Percentiles rank a stretch among this genome's conserved stretches.
Conservation (phyloP, 92 coral and sea anemone species). For the Porites cylindrica region DNA sequence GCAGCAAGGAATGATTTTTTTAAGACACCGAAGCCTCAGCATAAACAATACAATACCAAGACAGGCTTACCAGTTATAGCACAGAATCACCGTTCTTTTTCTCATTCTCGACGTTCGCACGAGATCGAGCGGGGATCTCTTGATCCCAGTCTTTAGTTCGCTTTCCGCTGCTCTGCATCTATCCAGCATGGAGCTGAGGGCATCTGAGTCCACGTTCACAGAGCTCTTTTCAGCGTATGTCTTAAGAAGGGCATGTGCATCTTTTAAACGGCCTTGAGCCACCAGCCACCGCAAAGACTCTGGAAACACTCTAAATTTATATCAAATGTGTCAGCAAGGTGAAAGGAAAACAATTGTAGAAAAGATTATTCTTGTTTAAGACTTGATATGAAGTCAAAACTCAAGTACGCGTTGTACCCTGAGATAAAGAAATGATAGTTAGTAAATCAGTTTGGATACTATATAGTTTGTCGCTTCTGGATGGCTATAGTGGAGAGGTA, state of each 20-base stretch:
- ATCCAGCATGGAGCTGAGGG: slow-evolving; percentile 39
- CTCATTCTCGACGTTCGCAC: slow-evolving; percentile 39
- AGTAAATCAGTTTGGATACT: too few species aligned
- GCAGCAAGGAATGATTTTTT: too few species aligned
- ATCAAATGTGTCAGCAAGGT: neutral
- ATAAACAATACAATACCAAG: neutral
- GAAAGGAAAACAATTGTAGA: neutral
- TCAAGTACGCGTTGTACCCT: too few species aligned
- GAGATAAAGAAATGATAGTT: too few species aligned
- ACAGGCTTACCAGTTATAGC: slow-evolving; percentile 40
- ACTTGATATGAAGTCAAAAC: neutral
- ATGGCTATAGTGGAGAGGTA: too few species aligned
- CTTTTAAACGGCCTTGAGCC: slow-evolving; percentile 48
- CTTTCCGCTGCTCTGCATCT: slow-evolving; percentile 12
- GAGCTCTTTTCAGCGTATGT: slow-evolving; percentile 65
- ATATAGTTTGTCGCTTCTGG: too few species aligned
- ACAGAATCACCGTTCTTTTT: slow-evolving; percentile 41
- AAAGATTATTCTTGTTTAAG: neutral
- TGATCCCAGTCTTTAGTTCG: neutral
- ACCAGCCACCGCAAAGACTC: slow-evolving; percentile 82
- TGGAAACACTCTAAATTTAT: slow-evolving; percentile 46
- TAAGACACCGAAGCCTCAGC: neutral
- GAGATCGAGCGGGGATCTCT: slow-evolving; percentile 36
- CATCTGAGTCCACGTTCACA: slow-evolving; percentile 38
- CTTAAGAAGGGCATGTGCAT: slow-evolving; percentile 56